Evolutionary conservation across 2,797 vertebrate genomes (phyloP).

Genomic region (Betta splendens): DNA sequence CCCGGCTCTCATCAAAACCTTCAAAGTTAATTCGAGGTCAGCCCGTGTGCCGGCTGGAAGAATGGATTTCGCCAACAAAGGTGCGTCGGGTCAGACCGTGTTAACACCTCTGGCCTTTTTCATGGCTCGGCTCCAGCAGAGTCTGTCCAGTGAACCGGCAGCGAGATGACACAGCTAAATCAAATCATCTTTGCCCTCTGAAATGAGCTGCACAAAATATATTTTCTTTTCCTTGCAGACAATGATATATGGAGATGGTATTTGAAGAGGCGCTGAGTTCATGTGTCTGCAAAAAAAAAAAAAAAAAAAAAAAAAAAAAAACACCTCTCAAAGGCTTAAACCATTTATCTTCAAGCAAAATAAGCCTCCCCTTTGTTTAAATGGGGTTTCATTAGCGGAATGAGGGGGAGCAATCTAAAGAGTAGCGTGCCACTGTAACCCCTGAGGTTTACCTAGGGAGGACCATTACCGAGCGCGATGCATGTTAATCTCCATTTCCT

Average conservation of each 20-base stretch:
- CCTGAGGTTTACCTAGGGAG: constrained; percentile 50
- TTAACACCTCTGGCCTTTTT: constrained; percentile 5
- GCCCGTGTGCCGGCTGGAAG: constrained; percentile 32
- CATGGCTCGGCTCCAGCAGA: constrained; percentile 10
- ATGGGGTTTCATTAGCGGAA: constrained; percentile 68
- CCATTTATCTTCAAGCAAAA: constrained; percentile 50
- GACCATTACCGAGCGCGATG: constrained; percentile 51
- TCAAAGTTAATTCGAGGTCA: constrained; percentile 73
- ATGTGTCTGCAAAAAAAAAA: constrained; percentile 30
- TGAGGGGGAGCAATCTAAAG: constrained; percentile 62
- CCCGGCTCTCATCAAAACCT: constrained; percentile 37
- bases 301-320: constrained; percentile 30
- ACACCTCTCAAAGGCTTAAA: constrained; percentile 46
- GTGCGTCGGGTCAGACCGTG: constrained; percentile 6
- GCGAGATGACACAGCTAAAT: constrained; percentile 21
- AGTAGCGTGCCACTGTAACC: constrained; percentile 59
- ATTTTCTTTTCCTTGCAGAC: constrained; percentile 8
- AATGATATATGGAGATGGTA: constrained; percentile 25
- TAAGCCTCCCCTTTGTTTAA: constrained; percentile 41
- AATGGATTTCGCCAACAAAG: constrained; percentile 9
- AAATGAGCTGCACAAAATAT: constrained; percentile 17
- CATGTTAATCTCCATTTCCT: constrained; percentile 76
- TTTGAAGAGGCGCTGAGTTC: constrained; percentile 46
- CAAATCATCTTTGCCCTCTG: constrained; percentile 4
- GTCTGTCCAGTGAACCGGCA: constrained; percentile 8